Conservation (phyloP, 2,113 vertebrate species). For the Brachyistius frenatus region DNA sequence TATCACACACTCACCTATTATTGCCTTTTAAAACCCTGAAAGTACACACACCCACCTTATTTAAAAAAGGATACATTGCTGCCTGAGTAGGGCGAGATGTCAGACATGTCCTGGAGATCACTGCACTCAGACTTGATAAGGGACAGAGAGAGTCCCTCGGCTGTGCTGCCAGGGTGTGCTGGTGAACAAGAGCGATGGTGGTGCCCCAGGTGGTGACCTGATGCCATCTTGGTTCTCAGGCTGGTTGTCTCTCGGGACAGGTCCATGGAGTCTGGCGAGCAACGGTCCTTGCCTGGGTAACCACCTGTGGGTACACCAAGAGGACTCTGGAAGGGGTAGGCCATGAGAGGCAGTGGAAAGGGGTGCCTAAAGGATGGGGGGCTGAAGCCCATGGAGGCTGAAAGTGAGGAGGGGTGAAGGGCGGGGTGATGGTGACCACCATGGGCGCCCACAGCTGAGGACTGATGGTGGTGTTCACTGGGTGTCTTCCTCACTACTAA, state of each 20-base stretch:
- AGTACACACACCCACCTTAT: not conserved
- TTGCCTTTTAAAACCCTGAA: constrained; percentile 13
- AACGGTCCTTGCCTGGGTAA: constrained; percentile 92
- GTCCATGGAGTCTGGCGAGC: constrained; percentile 97
- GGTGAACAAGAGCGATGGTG: constrained; percentile 95
- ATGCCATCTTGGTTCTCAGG: constrained; percentile 98
- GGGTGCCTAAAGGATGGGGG: constrained; percentile 96
- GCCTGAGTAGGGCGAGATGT: constrained; percentile 97
- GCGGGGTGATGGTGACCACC: constrained; percentile 92
- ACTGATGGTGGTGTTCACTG: constrained; percentile 92
- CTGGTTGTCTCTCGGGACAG: constrained; percentile 95
- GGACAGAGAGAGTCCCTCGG: constrained; percentile 95
- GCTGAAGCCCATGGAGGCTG: constrained; percentile 92
- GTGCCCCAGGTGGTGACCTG: constrained; percentile 89
- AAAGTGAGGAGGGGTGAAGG: constrained; percentile 95
- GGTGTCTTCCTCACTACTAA: constrained; percentile 96
- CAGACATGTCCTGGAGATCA: constrained; percentile 97
- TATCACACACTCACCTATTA: constrained; percentile 15
- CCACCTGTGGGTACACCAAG: constrained; percentile 90
- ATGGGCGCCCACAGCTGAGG: constrained; percentile 89
- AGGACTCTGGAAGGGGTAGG: constrained; percentile 96
- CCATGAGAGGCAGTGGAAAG: constrained; percentile 95
- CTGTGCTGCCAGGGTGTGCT: constrained; percentile 91
- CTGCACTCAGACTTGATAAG: constrained; percentile 98
- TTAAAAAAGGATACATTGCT: constrained; percentile 98